phyloP scores from a whole-genome alignment of 2,888 invertebrate species.

The Thereva unica region DNA sequence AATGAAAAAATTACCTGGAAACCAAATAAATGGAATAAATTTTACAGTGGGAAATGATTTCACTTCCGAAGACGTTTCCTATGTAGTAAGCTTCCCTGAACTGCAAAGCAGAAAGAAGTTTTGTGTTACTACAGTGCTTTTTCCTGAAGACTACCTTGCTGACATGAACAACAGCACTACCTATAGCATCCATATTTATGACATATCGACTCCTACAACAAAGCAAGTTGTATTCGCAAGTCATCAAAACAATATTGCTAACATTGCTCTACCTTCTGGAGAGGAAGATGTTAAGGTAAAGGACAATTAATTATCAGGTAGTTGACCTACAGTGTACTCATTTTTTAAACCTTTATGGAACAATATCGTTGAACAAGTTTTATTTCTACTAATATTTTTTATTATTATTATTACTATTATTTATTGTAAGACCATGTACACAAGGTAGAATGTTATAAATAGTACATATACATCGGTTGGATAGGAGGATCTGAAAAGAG shows the following conservation, averaged over 20 bases:
- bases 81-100: slow-evolving; percentile 1
- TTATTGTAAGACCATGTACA: too few relatives aligned
- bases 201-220: not conserved
- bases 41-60: slow-evolving; percentile 1
- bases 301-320: not conserved
- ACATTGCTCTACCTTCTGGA: not conserved
- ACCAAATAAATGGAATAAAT: slow-evolving; percentile 6
- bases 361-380: too few relatives aligned
- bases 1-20: slow-evolving; percentile 15
- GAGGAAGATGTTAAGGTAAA: slow-evolving; percentile 3
- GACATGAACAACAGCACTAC: not conserved
- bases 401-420: too few relatives aligned
- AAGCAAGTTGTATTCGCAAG: not conserved
- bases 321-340: not conserved
- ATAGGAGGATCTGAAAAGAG: too few relatives aligned
- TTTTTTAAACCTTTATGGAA: not conserved
- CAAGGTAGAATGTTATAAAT: too few relatives aligned
- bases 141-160: slow-evolving; percentile 9
- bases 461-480: too few relatives aligned
- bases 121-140: slow-evolving; percentile 8
- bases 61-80: not conserved
- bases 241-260: not conserved
- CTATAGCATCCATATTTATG: slow-evolving; percentile 7
- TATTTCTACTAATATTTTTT: too few relatives aligned
- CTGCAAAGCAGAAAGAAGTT: slow-evolving; percentile 1